Evolutionary conservation across 1,140 invertebrate genomes (phyloP).

Genomic region (Sminthurides bifidus): DNA sequence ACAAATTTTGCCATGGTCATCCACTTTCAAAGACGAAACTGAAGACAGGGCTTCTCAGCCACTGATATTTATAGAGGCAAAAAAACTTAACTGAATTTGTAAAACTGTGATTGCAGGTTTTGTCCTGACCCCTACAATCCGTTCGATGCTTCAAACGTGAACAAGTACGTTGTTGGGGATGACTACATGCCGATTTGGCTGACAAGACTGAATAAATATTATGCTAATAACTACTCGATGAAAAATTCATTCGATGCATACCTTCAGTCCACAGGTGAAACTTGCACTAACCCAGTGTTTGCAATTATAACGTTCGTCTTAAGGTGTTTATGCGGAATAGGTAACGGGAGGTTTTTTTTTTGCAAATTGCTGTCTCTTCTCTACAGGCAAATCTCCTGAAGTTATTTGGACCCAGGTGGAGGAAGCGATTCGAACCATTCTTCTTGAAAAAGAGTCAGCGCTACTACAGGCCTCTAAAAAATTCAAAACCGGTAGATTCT

Average conservation of each 20-base stretch:
- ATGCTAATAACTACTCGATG: constrained; percentile 67
- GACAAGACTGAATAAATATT: constrained; percentile 65
- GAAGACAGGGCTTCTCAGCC: too few relatives aligned
- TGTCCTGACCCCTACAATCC: constrained; percentile 86
- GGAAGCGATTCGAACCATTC: constrained; percentile 60
- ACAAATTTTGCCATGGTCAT: background rate
- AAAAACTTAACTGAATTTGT: background rate
- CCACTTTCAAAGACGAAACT: background rate
- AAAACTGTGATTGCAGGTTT: constrained; percentile 48
- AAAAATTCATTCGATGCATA: constrained; percentile 68
- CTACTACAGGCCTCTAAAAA: constrained; percentile 38
- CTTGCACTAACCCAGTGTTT: constrained; percentile 32
- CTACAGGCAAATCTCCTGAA: constrained; percentile 51
- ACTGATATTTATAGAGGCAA: background rate
- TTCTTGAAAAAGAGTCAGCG: constrained; percentile 57
- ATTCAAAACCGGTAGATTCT: constrained; percentile 60
- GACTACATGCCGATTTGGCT: constrained; percentile 92
- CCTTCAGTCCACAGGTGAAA: constrained; percentile 1
- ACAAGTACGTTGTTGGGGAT: constrained; percentile 91
- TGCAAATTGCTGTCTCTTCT: constrained; percentile 19
- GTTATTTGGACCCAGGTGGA: constrained; percentile 71
- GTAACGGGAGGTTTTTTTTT: too few relatives aligned
- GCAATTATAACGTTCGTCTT: too few relatives aligned
- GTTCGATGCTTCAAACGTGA: constrained; percentile 62
- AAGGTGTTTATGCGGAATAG: background rate